phyloP scores from a whole-genome alignment of 2,888 invertebrate species.

The Euclidia mi region DNA sequence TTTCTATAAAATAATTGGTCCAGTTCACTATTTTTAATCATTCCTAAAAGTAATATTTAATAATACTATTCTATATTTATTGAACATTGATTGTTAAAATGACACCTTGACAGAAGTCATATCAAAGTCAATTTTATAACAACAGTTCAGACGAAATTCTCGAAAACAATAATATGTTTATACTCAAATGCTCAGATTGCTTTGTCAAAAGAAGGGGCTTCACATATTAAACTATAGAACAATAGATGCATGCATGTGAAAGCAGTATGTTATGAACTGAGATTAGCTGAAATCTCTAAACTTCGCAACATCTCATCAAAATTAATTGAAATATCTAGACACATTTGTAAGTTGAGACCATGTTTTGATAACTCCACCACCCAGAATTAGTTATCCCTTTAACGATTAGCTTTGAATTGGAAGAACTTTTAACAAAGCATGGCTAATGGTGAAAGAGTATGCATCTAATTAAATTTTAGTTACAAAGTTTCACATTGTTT shows the following conservation, averaged over 20 bases:
- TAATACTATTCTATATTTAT: too few relatives aligned
- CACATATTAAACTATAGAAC: constrained; percentile 6
- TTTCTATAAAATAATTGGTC: too few relatives aligned
- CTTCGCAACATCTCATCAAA: constrained; percentile 14
- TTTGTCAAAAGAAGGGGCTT: constrained; percentile 8
- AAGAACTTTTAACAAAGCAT: constrained; percentile 18
- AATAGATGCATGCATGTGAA: constrained; percentile 12
- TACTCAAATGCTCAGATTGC: too few relatives aligned
- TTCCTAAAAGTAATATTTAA: too few relatives aligned
- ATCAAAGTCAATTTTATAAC: neutral
- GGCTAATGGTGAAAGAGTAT: constrained; percentile 8
- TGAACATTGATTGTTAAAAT: too few relatives aligned
- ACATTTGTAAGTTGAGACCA: constrained; percentile 18
- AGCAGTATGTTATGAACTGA: neutral
- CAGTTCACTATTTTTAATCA: too few relatives aligned
- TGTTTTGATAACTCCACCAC: constrained; percentile 40
- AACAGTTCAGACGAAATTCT: neutral
- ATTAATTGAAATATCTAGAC: constrained; percentile 28
- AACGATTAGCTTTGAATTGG: constrained; percentile 17
- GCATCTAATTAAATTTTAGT: constrained; percentile 28
- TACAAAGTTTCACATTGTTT: neutral
- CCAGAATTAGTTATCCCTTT: constrained; percentile 22
- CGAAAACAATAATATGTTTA: too few relatives aligned
- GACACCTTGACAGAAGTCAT: too few relatives aligned
- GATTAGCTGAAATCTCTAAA: constrained; percentile 6